Conservation (phyloP, 2,797 vertebrate species). For the Todus mexicanus region DNA sequence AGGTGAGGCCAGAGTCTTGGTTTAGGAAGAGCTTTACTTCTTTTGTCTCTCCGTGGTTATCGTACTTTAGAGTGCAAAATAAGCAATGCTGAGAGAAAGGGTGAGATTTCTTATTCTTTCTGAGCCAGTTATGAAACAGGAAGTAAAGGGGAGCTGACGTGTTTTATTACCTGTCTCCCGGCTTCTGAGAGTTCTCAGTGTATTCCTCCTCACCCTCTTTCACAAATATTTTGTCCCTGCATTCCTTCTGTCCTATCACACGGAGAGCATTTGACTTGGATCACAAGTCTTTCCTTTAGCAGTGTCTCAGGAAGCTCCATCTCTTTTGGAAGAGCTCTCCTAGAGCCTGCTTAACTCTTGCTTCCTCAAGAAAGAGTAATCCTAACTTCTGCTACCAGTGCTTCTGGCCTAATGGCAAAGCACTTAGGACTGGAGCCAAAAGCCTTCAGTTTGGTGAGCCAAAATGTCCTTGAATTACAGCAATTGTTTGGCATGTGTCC, state of each 20-base stretch:
- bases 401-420: constrained; percentile 17
- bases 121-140: not conserved
- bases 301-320: not conserved
- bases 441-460: constrained; percentile 19
- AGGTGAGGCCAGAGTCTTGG: not conserved
- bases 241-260: not conserved
- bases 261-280: not conserved
- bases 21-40: not conserved
- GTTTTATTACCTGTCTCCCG: not conserved
- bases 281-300: not conserved
- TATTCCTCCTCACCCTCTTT: not conserved
- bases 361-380: not conserved
- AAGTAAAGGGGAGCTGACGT: not conserved
- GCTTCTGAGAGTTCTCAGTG: not conserved
- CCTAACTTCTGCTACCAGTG: not conserved
- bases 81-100: not conserved
- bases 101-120: not conserved
- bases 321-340: not conserved
- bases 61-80: not conserved
- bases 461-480: constrained; percentile 45
- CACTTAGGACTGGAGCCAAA: constrained; percentile 30
- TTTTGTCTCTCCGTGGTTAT: not conserved
- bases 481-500: constrained; percentile 52
- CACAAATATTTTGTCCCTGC: not conserved
- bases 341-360: not conserved